These are phyloP conservation scores for Merodon equestris DNA, from an alignment of 2,888 invertebrate species.

Conservation along the genomic window DNA sequence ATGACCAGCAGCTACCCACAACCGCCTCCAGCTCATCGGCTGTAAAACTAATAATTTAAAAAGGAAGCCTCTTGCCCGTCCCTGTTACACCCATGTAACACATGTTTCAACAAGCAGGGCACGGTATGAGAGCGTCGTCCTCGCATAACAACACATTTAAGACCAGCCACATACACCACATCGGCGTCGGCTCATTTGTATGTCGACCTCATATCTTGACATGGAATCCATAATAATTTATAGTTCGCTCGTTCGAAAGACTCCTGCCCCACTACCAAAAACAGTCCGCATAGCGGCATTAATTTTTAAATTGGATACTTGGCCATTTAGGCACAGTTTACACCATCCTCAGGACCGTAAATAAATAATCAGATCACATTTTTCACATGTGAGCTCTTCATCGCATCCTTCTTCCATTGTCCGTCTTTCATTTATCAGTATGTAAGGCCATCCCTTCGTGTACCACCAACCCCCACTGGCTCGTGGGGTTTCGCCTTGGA, in stretches of 20 bases:
- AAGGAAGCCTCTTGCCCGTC: slow-evolving; percentile 28
- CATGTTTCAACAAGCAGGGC: slow-evolving; percentile 19
- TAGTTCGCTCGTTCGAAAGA: slow-evolving; percentile 41
- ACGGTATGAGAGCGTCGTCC: slow-evolving; percentile 32
- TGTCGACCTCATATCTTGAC: slow-evolving; percentile 65
- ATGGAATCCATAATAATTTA: slow-evolving; percentile 68
- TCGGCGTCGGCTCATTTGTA: slow-evolving; percentile 61
- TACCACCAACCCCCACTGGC: neutral
- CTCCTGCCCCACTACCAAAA: slow-evolving; percentile 28
- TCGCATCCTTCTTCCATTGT: slow-evolving; percentile 1
- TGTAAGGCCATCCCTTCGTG: neutral
- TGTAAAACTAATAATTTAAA: slow-evolving; percentile 60
- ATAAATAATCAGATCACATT: slow-evolving; percentile 69
- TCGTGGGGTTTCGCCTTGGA: too few relatives aligned
- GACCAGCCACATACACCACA: slow-evolving; percentile 40
- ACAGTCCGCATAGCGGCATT: slow-evolving; percentile 42
- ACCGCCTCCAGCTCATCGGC: slow-evolving; percentile 23
- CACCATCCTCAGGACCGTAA: slow-evolving; percentile 63
- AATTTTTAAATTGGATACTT: slow-evolving; percentile 69
- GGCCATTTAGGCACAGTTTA: slow-evolving; percentile 68
- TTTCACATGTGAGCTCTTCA: slow-evolving; percentile 64
- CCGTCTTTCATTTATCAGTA: neutral
- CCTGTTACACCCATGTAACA: slow-evolving; percentile 16
- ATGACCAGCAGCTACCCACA: slow-evolving; percentile 24
- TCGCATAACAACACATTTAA: slow-evolving; percentile 43